These are phyloP conservation scores for Thalassarche chlororhynchos DNA, from an alignment of 2,113 vertebrate species.

Conservation along the genomic window DNA sequence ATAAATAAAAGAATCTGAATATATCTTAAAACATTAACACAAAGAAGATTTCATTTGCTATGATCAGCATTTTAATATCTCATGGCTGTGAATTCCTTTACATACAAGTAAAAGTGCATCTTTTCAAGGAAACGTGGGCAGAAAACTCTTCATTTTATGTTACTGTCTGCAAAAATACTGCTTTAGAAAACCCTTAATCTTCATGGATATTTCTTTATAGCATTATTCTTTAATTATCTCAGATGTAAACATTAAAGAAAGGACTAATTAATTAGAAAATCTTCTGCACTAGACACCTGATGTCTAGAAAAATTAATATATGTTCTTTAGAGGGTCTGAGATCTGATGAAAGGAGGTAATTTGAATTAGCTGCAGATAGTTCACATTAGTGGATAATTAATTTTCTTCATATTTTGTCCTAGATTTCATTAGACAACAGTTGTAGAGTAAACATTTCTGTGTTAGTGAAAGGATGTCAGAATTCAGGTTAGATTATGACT, in stretches of 20 bases:
- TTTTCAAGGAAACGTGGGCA: background rate
- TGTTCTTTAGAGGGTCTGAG: background rate
- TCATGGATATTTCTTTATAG: background rate
- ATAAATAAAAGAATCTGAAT: background rate
- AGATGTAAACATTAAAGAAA: background rate
- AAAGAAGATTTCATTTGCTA: background rate
- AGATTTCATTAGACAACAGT: constrained; percentile 32
- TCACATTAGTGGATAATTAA: constrained; percentile 28
- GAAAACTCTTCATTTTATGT: background rate
- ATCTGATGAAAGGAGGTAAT: constrained; percentile 25
- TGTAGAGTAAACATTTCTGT: background rate
- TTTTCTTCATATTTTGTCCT: constrained; percentile 30
- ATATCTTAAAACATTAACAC: background rate
- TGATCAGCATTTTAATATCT: background rate
- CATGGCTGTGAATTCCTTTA: background rate
- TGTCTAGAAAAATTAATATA: constrained; percentile 28
- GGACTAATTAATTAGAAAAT: constrained; percentile 36
- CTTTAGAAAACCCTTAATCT: background rate
- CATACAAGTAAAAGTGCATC: background rate
- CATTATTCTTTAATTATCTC: constrained; percentile 16
- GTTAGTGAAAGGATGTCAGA: background rate
- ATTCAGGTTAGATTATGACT: background rate
- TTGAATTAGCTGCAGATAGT: constrained; percentile 23
- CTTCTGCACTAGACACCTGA: background rate
- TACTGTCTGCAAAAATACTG: background rate